Base-by-base conservation (phyloP, 2,888 invertebrate genomes). In the Apoda limacodes region DNA sequence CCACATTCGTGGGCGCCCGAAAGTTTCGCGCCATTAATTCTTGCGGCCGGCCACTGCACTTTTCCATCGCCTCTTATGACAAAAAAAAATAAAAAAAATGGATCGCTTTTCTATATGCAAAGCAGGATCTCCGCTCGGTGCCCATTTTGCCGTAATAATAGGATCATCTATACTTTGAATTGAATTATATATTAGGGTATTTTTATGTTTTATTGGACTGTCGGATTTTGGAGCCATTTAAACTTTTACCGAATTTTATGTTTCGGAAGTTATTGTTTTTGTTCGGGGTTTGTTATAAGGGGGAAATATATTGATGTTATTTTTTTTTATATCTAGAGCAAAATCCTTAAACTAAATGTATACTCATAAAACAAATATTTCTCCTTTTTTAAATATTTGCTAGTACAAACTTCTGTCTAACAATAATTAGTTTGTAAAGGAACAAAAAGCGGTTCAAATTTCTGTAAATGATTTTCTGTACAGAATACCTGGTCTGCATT, bases 11-110 rank as follows among this genome's bases (percentile, higher is more conserved):
- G 52, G 55, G 32, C 34, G 34, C 42, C 54, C 60, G 55, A 58
- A 67, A 68, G 63, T 71, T 67, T 66, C 74, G 66, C 74, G 55
- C 71, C 74, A 76, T 76, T 76, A 74, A 75, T 68, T 74, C 70
- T 65, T 66, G 56, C 60, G 63, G 57, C 65, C 64, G 62, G 57
- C 65, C 66, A 60, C 60, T 72, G 72, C 71, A 71, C 63, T 74
- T 71, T 47, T 47, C 48, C 45, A 48, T 45, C 46, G 44, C 43
- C 41, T 44, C 41, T 45, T 45, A 50, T 47, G 43, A 40, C 43
- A 40, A 40, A 49, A 51, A 59, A 53, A 49, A 45, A 48, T 6
- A 17, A 6, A 17, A 6, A 17, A 17, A 6, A 17, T 17, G 17
- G 17, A 63, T 67, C 48, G 62, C 60, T 67, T 69, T 69, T 63